Conservation (phyloP, 2,888 invertebrate genomes). For the Agrenia bidenticulata region DNA sequence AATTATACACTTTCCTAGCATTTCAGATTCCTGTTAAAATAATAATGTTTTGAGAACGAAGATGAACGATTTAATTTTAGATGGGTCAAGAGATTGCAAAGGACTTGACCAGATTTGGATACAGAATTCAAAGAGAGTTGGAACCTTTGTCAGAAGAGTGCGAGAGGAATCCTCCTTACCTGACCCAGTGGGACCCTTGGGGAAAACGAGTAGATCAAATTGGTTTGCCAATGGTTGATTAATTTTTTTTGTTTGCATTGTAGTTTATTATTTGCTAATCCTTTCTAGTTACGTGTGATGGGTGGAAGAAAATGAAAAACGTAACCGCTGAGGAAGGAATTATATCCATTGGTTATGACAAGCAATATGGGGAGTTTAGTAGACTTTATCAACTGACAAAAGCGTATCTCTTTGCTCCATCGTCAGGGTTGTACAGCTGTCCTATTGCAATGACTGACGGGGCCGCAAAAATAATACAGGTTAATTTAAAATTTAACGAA, state of each 20-base stretch:
- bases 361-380: constrained; percentile 55
- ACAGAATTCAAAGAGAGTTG: constrained; percentile 59
- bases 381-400: constrained; percentile 61
- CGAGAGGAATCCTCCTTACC: constrained; percentile 58
- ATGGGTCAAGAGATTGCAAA: constrained; percentile 53
- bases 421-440: constrained; percentile 61
- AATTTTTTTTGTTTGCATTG: too few species aligned
- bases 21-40: too few species aligned
- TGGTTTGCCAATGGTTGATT: too few species aligned
- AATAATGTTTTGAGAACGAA: too few species aligned
- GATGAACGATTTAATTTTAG: too few species aligned
- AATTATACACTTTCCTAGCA: too few species aligned
- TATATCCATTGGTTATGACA: constrained; percentile 59
- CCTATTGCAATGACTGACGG: constrained; percentile 65
- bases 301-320: constrained; percentile 60
- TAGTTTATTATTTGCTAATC: constrained; percentile 3
- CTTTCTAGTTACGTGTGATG: constrained; percentile 57
- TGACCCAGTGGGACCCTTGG: constrained; percentile 61
- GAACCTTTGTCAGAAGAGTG: constrained; percentile 58
- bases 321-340: constrained; percentile 62
- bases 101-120: constrained; percentile 60
- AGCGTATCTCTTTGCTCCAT: constrained; percentile 59
- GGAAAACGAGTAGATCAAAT: constrained; percentile 59
- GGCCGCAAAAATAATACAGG: constrained; percentile 61
- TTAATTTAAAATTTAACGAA: too few species aligned